Evolutionary conservation across 2,797 vertebrate genomes (phyloP).

Genomic region (Sparidentex hasta): DNA sequence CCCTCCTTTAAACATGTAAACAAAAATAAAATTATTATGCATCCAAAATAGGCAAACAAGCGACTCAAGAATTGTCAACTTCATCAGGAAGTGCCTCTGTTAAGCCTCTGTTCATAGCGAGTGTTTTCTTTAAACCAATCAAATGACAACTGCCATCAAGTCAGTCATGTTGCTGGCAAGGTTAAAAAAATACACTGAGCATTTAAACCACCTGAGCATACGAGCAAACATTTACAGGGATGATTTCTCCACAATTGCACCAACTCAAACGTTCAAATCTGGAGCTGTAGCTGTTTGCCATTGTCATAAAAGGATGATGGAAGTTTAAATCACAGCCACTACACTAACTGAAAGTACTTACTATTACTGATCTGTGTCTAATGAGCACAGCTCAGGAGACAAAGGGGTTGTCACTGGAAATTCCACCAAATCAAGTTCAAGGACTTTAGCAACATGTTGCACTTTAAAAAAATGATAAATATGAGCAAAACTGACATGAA

Average conservation of each 20-base stretch:
- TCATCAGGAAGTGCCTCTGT: no score
- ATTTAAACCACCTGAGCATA: background rate
- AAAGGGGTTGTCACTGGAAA: background rate
- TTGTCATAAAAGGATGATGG: background rate
- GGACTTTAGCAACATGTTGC: background rate
- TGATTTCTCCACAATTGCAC: background rate
- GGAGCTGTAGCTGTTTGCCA: background rate
- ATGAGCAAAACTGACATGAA: conserved; percentile 9
- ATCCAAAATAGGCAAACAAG: no score
- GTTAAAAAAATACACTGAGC: background rate
- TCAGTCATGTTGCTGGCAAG: background rate
- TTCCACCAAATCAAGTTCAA: background rate
- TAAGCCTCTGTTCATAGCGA: no score
- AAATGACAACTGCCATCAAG: background rate
- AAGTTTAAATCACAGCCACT: background rate
- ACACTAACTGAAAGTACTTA: background rate
- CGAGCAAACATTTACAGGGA: no score
- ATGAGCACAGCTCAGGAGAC: background rate
- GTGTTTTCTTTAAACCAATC: no score
- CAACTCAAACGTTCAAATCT: background rate
- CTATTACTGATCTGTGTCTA: background rate
- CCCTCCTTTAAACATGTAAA: no score
- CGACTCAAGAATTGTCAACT: no score
- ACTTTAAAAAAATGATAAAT: background rate
- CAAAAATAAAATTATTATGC: no score